Evolutionary conservation across 2,113 vertebrate genomes (phyloP).

Genomic region (Mohoua ochrocephala): DNA sequence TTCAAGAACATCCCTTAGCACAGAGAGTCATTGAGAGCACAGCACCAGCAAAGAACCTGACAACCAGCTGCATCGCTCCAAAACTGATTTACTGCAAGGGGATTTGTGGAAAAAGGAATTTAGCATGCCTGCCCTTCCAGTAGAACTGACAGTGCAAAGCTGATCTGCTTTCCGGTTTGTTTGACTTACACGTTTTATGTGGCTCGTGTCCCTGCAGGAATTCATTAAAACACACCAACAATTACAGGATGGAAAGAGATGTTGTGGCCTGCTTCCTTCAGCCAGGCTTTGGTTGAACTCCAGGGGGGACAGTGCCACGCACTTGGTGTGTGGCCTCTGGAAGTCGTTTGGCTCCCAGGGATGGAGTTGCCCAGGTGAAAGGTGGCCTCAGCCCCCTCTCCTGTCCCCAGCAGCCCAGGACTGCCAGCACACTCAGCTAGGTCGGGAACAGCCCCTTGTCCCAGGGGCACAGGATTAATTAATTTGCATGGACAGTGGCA

Average conservation of each 20-base stretch:
- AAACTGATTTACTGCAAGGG: not conserved
- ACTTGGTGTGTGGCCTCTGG: not conserved
- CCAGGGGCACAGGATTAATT: not conserved
- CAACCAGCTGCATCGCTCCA: not conserved
- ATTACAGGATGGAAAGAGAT: not conserved
- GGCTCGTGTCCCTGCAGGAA: not conserved
- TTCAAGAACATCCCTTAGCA: not conserved
- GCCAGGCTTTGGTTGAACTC: not conserved
- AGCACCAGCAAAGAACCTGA: not conserved
- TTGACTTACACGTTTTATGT: not conserved
- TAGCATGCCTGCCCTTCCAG: not conserved
- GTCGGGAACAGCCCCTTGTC: not conserved
- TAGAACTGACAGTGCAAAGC: not conserved
- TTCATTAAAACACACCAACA: not conserved
- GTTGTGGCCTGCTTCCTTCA: not conserved
- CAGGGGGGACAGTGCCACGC: not conserved
- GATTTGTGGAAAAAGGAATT: slow-evolving; percentile 4
- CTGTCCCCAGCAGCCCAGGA: not conserved
- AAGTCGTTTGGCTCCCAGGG: not conserved
- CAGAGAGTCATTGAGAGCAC: slow-evolving; percentile 24
- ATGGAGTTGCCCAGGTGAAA: not conserved
- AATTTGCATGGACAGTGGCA: not conserved
- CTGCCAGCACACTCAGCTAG: not conserved
- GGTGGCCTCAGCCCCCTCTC: not conserved
- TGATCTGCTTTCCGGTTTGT: not conserved